These are phyloP conservation scores for Aphodius granarius DNA, from an alignment of 2,888 invertebrate genomes.

Conservation along the genomic window DNA sequence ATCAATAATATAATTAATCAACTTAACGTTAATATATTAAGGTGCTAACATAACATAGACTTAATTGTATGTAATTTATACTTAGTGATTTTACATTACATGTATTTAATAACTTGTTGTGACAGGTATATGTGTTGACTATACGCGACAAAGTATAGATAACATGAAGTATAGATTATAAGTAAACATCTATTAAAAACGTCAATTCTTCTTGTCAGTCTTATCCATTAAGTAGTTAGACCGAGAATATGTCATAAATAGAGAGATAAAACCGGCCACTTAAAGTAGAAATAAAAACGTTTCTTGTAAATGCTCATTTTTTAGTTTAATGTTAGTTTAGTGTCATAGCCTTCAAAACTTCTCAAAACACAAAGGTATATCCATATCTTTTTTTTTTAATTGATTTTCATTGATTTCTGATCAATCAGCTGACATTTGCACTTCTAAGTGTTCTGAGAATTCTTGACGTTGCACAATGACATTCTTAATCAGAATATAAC, in stretches of 20 bases:
- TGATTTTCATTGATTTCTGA: too few relatives aligned
- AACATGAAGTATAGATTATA: neutral
- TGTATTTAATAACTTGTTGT: neutral
- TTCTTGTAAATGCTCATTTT: neutral
- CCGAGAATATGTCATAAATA: neutral
- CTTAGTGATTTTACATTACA: neutral
- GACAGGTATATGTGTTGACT: neutral
- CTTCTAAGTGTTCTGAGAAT: neutral
- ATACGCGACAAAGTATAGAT: neutral
- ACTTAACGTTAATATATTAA: too few relatives aligned
- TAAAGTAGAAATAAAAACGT: neutral
- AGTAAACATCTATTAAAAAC: neutral
- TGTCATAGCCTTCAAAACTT: neutral
- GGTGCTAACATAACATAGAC: too few relatives aligned
- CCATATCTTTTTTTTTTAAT: too few relatives aligned
- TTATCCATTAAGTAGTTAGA: neutral
- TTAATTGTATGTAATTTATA: too few relatives aligned
- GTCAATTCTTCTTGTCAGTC: neutral
- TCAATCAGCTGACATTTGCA: neutral
- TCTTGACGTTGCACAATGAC: neutral
- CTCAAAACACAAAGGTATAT: neutral
- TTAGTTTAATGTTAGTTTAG: neutral
- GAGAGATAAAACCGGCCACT: neutral
- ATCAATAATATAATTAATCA: too few relatives aligned
- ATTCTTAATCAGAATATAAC: neutral